Conservation (phyloP, 2,113 vertebrate genomes). For the Gavialis gangeticus region DNA sequence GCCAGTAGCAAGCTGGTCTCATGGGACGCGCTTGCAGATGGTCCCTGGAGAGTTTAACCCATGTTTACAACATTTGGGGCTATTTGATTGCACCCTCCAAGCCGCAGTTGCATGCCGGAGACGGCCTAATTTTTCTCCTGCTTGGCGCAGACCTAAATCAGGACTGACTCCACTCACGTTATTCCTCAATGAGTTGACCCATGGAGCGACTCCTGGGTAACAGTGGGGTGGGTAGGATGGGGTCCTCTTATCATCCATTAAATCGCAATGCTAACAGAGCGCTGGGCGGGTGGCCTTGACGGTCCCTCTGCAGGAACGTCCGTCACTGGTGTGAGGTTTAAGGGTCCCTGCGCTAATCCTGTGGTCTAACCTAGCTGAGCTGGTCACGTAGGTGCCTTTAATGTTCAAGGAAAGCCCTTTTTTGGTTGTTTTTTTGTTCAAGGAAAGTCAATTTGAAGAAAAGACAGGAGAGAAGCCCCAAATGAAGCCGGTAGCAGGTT, state of each 20-base stretch:
- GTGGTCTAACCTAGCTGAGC: conserved; percentile 39
- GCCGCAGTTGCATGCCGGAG: neutral
- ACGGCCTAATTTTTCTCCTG: neutral
- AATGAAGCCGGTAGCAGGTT: conserved; percentile 53
- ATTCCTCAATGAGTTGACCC: neutral
- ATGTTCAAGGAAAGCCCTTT: conserved; percentile 27
- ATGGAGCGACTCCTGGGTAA: neutral
- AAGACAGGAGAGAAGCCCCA: conserved; percentile 44
- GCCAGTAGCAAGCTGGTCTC: neutral
- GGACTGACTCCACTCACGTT: neutral
- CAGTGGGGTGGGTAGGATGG: neutral
- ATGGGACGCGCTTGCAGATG: neutral
- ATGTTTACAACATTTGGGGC: too few relatives aligned
- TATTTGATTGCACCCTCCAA: neutral
- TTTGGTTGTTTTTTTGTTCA: conserved; percentile 9
- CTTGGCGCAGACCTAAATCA: neutral
- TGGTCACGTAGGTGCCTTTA: conserved; percentile 40
- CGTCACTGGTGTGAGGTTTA: conserved; percentile 47
- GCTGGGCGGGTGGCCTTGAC: neutral
- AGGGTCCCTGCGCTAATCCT: conserved; percentile 58
- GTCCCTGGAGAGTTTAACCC: neutral
- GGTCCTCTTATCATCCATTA: conserved; percentile 16
- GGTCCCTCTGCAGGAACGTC: conserved; percentile 1
- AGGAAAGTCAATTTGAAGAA: conserved; percentile 61
- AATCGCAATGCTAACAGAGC: conserved; percentile 53